phyloP scores from a whole-genome alignment of 2,797 vertebrate genomes.

The Myiothlypis coronata region DNA sequence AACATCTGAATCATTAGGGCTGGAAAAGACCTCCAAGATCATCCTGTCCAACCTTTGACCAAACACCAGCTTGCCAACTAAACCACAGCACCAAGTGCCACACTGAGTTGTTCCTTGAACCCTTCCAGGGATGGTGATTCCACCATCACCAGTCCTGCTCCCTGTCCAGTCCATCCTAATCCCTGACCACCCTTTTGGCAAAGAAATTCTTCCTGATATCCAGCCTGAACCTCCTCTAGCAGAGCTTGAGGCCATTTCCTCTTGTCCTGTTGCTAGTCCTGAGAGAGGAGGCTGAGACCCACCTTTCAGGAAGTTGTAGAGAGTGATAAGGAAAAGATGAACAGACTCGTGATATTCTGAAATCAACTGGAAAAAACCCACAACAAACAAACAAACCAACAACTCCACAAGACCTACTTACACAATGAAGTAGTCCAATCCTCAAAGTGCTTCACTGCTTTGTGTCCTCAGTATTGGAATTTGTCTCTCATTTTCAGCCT shows the following conservation, averaged over 20 bases:
- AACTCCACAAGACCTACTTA: neutral
- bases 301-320: neutral
- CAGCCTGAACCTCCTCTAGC: neutral
- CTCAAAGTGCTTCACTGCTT: neutral
- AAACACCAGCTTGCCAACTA: neutral
- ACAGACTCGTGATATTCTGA: neutral
- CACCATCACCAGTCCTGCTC: neutral
- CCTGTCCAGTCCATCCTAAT: neutral
- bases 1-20: neutral
- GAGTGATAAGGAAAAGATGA: neutral
- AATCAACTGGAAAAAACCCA: neutral
- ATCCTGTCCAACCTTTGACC: neutral
- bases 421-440: neutral
- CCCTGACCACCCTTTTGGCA: rapidly evolving
- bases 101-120: rapidly evolving
- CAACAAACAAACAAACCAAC: neutral
- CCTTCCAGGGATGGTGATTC: neutral
- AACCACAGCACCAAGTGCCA: neutral
- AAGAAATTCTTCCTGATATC: neutral
- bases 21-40: neutral
- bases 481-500: neutral
- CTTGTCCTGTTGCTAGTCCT: neutral
- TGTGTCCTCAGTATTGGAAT: neutral
- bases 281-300: neutral
- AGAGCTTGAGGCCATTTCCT: neutral